phyloP scores from a whole-genome alignment of 2,113 vertebrate species.

The Lampris incognitus region DNA sequence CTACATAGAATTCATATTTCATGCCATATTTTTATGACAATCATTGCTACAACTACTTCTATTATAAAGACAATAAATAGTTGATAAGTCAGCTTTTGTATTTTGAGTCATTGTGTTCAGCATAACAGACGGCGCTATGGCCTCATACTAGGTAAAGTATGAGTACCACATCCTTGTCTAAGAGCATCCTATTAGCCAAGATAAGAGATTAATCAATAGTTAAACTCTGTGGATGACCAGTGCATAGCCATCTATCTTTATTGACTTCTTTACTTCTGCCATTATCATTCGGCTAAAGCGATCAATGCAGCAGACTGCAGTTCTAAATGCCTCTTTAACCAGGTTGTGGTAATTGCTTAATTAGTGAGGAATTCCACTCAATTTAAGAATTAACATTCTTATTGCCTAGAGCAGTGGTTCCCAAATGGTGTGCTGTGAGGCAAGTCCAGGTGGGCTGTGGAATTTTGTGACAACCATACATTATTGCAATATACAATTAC shows the following conservation, averaged over 20 bases:
- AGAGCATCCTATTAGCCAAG: slow-evolving; percentile 52
- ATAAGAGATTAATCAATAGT: slow-evolving; percentile 66
- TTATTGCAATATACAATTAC: too few species aligned
- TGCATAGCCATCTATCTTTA: slow-evolving; percentile 58
- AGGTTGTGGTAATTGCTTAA: slow-evolving; percentile 49
- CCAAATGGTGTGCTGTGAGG: too few species aligned
- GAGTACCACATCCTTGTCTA: slow-evolving; percentile 14
- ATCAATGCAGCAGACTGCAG: slow-evolving; percentile 48
- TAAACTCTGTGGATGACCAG: slow-evolving; percentile 60
- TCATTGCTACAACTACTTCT: background rate
- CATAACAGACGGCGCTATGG: slow-evolving; percentile 17
- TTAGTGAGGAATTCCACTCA: slow-evolving; percentile 27
- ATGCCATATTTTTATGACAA: too few species aligned
- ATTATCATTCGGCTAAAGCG: slow-evolving; percentile 57
- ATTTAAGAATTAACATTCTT: slow-evolving; percentile 15
- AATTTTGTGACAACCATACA: too few species aligned
- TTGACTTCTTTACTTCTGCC: slow-evolving; percentile 60
- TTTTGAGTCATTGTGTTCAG: background rate
- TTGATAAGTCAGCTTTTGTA: slow-evolving; percentile 6
- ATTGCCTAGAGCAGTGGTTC: background rate
- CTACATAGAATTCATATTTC: too few species aligned
- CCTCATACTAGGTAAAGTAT: slow-evolving; percentile 38
- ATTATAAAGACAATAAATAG: slow-evolving; percentile 7
- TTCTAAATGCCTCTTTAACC: slow-evolving; percentile 49
- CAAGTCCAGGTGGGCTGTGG: too few species aligned